A percentile compares a stretch with the other conserved stretches of the same genome.
These are phyloP conservation scores for Coluber constrictor DNA, from an alignment of 2,797 vertebrate genomes.

Conservation along the genomic window DNA sequence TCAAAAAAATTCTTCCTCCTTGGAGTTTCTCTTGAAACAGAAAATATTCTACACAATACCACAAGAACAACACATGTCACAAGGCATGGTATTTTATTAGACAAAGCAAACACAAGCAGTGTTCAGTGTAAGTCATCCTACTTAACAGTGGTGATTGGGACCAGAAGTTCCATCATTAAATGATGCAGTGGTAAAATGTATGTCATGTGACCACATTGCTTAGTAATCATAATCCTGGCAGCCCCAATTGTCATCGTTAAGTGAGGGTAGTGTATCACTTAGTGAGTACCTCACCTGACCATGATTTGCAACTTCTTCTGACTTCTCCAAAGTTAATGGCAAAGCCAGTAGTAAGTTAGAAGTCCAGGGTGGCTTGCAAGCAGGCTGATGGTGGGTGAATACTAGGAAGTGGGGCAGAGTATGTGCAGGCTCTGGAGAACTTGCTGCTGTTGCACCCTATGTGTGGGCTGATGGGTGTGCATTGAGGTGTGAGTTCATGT, in stretches of 20 bases:
- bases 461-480: background rate
- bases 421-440: background rate
- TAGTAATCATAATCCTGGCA: background rate
- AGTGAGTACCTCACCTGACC: background rate
- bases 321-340: background rate
- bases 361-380: background rate
- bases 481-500: no score
- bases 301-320: background rate
- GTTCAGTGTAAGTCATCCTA: background rate
- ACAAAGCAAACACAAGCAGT: fast-evolving
- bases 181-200: background rate
- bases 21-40: background rate
- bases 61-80: background rate
- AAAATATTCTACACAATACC: background rate
- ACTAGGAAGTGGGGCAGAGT: background rate
- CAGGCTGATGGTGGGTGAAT: background rate
- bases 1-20: conserved; percentile 1
- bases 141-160: background rate
- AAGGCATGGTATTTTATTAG: background rate
- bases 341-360: background rate
- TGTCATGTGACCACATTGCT: background rate
- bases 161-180: background rate
- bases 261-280: background rate
- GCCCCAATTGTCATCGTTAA: background rate
- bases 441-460: background rate